Evolutionary conservation across 2,888 invertebrate species (phyloP).

Genomic region (Tenthredo notha): DNA sequence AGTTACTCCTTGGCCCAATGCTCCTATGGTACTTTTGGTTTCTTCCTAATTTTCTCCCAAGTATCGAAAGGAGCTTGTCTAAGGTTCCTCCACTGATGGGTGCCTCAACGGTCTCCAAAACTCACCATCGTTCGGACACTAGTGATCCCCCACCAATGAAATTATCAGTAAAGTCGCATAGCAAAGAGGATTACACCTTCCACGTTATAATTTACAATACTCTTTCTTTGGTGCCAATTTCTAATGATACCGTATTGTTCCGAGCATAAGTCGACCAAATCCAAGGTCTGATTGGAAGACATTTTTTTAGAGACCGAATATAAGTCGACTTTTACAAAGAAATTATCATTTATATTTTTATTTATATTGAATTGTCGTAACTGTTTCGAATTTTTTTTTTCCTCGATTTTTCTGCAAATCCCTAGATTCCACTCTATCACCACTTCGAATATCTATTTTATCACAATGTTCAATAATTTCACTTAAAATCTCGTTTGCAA

Average conservation of each 20-base stretch:
- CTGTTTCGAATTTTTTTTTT: too few relatives aligned
- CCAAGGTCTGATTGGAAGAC: too few relatives aligned
- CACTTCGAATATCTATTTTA: too few relatives aligned
- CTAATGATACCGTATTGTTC: background rate
- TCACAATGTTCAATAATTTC: too few relatives aligned
- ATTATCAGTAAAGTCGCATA: constrained; percentile 6
- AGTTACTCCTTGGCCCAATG: constrained; percentile 28
- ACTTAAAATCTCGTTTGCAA: too few relatives aligned
- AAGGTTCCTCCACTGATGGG: background rate
- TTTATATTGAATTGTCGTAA: too few relatives aligned
- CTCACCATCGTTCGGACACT: constrained; percentile 18
- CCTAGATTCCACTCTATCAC: too few relatives aligned
- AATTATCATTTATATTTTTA: too few relatives aligned
- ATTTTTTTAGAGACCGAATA: too few relatives aligned
- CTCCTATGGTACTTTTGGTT: constrained; percentile 17
- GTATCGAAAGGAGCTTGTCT: background rate
- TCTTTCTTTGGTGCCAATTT: background rate
- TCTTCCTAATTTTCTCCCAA: constrained; percentile 11
- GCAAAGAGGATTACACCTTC: background rate
- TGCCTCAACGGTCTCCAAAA: background rate
- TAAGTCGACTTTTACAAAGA: too few relatives aligned
- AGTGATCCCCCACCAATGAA: constrained; percentile 29
- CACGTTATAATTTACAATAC: background rate
- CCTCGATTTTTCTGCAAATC: too few relatives aligned
- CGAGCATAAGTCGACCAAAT: too few relatives aligned